phyloP scores from a whole-genome alignment of 2,888 invertebrate species.

The Clivina fossor region DNA sequence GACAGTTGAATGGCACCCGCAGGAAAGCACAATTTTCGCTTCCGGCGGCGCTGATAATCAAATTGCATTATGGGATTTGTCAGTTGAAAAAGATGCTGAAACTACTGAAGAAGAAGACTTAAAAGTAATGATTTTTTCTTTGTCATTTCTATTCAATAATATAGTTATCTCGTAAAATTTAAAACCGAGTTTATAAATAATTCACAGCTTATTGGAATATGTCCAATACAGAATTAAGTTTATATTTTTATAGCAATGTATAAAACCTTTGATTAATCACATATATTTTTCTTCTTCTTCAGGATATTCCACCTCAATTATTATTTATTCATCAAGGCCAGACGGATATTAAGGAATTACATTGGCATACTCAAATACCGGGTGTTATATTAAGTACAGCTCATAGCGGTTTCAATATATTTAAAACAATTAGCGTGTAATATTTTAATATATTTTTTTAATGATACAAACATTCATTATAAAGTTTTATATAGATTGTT shows the following conservation, averaged over 20 bases:
- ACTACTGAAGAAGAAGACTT: slow-evolving; percentile 60
- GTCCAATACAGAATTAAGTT: too few species aligned
- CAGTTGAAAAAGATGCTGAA: slow-evolving; percentile 78
- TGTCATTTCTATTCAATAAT: too few species aligned
- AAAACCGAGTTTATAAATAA: too few species aligned
- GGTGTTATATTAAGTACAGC: slow-evolving; percentile 94
- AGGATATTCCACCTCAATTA: slow-evolving; percentile 90
- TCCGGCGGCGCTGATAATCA: slow-evolving; percentile 94
- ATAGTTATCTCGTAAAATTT: too few species aligned
- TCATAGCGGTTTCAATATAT: slow-evolving; percentile 93
- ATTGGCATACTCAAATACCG: slow-evolving; percentile 96
- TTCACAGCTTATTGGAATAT: too few species aligned
- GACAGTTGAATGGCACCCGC: slow-evolving; percentile 96
- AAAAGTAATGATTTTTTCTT: slow-evolving; percentile 49
- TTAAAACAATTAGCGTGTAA: slow-evolving; percentile 95
- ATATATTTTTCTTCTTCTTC: slow-evolving; percentile 47
- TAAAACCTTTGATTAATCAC: background rate
- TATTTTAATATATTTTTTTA: slow-evolving; percentile 37
- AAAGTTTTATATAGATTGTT: slow-evolving; percentile 1
- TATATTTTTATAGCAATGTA: background rate
- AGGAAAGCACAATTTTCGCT: slow-evolving; percentile 90
- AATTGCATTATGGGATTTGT: slow-evolving; percentile 95
- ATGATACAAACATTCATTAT: slow-evolving; percentile 21
- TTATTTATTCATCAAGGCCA: slow-evolving; percentile 98
- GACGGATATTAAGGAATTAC: slow-evolving; percentile 95